These are phyloP conservation scores for Sarcophaga rosellei DNA, from an alignment of 2,888 invertebrate genomes.

Conservation along the genomic window DNA sequence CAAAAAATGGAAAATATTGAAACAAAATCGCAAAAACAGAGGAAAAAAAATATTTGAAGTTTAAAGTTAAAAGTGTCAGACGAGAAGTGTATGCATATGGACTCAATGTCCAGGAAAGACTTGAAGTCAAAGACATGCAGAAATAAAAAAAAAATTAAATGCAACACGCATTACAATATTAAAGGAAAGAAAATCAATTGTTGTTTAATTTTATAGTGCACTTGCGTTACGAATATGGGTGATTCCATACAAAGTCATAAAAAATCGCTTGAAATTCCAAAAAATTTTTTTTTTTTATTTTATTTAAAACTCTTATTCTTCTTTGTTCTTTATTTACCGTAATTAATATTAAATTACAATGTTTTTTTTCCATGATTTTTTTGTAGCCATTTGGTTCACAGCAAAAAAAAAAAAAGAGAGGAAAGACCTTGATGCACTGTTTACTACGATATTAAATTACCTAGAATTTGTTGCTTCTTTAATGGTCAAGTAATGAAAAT, in stretches of 20 bases:
- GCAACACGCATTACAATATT: background rate
- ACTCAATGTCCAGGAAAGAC: no score
- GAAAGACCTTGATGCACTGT: background rate
- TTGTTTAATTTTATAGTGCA: background rate
- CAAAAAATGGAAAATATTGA: background rate
- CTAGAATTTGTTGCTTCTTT: background rate
- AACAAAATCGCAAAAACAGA: no score
- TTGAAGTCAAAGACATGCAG: background rate
- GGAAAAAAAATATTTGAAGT: background rate
- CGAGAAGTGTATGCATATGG: background rate
- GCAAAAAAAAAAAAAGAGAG: no score
- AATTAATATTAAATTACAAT: slow-evolving; percentile 64
- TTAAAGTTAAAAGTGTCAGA: background rate
- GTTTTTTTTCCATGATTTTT: slow-evolving; percentile 11
- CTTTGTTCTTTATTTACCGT: slow-evolving; percentile 43
- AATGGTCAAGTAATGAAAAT: background rate
- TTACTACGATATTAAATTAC: background rate
- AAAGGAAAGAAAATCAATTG: background rate
- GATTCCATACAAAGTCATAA: background rate
- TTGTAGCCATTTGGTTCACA: background rate
- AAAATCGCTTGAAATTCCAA: background rate
- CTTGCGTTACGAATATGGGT: background rate
- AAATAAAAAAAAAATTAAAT: background rate
- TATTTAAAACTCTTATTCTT: background rate
- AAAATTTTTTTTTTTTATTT: background rate